These are phyloP conservation scores for Brachionus koreanus DNA, from an alignment of 1,140 invertebrate species.

Conservation along the genomic window DNA sequence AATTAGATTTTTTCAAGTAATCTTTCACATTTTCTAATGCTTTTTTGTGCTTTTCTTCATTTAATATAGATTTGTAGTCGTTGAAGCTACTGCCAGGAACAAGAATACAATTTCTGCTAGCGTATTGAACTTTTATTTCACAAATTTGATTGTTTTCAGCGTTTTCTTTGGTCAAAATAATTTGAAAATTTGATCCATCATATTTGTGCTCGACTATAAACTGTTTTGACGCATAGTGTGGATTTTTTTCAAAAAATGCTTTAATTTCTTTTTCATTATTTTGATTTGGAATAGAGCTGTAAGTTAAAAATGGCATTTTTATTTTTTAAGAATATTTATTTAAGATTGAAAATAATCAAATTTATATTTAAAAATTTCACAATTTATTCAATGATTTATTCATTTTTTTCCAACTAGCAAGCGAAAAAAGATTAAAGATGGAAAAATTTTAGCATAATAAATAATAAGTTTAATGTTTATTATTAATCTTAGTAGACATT, in stretches of 20 bases:
- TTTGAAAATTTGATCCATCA: slow-evolving; percentile 36
- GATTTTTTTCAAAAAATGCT: background rate
- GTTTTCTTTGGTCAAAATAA: background rate
- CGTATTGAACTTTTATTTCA: background rate
- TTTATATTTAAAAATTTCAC: no score
- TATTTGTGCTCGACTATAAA: slow-evolving; percentile 20
- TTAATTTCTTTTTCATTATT: slow-evolving; percentile 1
- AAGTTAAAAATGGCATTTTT: slow-evolving; percentile 5
- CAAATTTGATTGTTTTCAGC: background rate
- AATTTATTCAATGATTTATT: no score
- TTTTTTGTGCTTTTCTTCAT: background rate
- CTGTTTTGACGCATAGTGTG: background rate
- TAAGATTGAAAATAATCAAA: no score
- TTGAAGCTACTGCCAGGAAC: background rate
- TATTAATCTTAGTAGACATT: no score
- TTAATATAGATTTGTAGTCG: background rate
- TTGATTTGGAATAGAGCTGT: background rate
- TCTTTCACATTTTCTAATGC: background rate
- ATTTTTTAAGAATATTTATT: background rate
- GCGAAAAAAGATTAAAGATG: no score
- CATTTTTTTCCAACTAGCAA: no score
- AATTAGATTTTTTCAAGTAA: background rate
- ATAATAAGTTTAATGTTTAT: no score
- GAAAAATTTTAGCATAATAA: no score
- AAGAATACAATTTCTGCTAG: slow-evolving; percentile 12